Percentiles rank a stretch among this genome's conserved stretches.
phyloP scores from a whole-genome alignment of 2,797 vertebrate species.

The Gadopsis bispinosus region DNA sequence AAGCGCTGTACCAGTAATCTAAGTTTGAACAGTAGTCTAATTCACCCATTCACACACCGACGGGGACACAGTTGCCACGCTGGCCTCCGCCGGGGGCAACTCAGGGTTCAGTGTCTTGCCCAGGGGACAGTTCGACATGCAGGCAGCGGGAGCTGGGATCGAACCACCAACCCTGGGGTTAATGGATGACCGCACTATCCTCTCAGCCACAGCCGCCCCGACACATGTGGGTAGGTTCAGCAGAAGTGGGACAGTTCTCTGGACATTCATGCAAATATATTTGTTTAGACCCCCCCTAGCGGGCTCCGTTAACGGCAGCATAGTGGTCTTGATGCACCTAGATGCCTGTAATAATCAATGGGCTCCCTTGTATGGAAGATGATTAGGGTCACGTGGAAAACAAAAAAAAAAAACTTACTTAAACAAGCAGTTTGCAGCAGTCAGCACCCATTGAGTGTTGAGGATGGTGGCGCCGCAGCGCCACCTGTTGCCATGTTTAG shows the following conservation, averaged over 20 bases:
- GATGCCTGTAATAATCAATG: not conserved
- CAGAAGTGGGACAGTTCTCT: not conserved
- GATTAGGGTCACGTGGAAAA: not conserved
- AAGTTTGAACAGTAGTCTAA: no score
- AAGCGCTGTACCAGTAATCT: no score
- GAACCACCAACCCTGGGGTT: no score
- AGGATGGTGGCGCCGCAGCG: constrained; percentile 55
- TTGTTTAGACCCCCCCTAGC: not conserved
- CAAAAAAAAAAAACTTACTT: constrained; percentile 13
- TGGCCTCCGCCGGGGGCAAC: no score
- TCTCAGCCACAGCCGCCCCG: no score
- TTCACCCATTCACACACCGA: no score
- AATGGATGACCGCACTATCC: no score
- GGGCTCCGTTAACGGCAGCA: not conserved
- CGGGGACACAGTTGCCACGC: no score
- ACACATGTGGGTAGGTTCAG: not conserved
- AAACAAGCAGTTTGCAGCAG: constrained; percentile 43
- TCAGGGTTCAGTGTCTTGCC: no score
- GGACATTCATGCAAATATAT: not conserved
- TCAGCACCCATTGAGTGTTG: constrained; percentile 40
- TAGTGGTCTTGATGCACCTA: not conserved
- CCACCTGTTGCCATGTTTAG: rapidly evolving
- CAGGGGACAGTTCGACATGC: no score
- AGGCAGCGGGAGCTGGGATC: no score
- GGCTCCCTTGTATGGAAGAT: not conserved